Evolutionary conservation across 2,113 vertebrate species (phyloP), one percentile per base, ranked within the genome.

Genomic region (Jaculus jaculus): DNA sequence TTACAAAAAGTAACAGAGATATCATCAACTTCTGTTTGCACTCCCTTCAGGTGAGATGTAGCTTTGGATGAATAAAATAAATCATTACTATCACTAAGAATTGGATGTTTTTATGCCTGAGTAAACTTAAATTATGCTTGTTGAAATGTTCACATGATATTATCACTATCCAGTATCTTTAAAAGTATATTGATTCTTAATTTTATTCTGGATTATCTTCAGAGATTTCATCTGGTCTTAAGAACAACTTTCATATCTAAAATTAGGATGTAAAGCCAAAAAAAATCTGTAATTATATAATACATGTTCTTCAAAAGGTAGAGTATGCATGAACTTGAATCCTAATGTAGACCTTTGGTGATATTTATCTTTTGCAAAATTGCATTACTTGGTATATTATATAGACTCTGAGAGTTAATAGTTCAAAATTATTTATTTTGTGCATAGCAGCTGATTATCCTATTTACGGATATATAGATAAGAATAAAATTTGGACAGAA

Each of bases 41-140:
- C 47, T 7, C 42, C 4, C 28, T 63, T 1, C 58, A 15, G 39
- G 17, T 1, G 0, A 21, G 15, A 13, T 18, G 2, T 47, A 16
- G 32, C 28, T 75, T 83, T 54, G 69, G 24, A 12, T n/a, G n/a
- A 63, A 69, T 15, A 80, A 75, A 86, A 6, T 20, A 83, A 86
- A 37, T 71, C 1, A 77, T 85, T 26, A 69, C 0, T 26, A 42
- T 71, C 34, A 68, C 21, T 54, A 39, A 21, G 58, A 89, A 73
- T 37, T 4, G 81, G 63, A 69, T 12, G 0, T 77, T 54, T 79
- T 47, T 69, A 37, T 61, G 5, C 65, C 26, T 63, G 5, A 72
- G 1, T 47, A 84, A 85, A 73, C 51, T 68, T 58, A 78, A 74
- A 58, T 24, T 75, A 32, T 65, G 32, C n/a, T 34, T 30, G 65